Evolutionary conservation across 2,888 invertebrate species (phyloP), one percentile per base, ranked within the genome.

Genomic region (Syrphus vitripennis): DNA sequence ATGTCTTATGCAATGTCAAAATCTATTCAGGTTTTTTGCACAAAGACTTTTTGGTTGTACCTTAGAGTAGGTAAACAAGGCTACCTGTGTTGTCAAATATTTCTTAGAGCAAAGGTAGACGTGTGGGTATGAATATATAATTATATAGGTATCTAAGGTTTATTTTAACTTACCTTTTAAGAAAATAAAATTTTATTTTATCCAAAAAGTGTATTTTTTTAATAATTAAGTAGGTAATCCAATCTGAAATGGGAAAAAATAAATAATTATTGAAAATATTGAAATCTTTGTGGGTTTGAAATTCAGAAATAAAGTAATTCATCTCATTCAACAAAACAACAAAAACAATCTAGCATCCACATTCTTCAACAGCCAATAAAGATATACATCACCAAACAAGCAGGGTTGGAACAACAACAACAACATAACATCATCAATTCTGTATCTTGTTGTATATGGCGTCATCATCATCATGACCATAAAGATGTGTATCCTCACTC

Each of bases 191-290:
- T 34, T 50, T 26, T 55, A 50, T 31, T 83, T 75, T 79, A 65
- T 79, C 83, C 50, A 75, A 70, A 75, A 61, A 26, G 29, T 40
- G 14, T 55, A n/a, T 72, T 40, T 45, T 55, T 45, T n/a, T n/a
- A n/a, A n/a, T n/a, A n/a, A n/a, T n/a, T 71, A 57, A 31, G 57
- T 59, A 29, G 45, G 71, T 83, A 78, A 83, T 83, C 83, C 83
- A 65, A 67, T 77, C 77, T 77, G 57, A 45, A 82, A 77, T 21
- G 6, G 57, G n/a, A 82, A 14, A 57, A 19, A 37, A 21, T 0
- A 37, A 21, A 57, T 31, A 16, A 57, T 3, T 1, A 14, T 57
- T 19, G 14, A 14, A 37, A 14, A n/a, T 34, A 19, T 21, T 21
- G n/a, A 24, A 19, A 48, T 63, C 16, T 16, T 37, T 7, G 26